Conservation (phyloP, 2,888 invertebrate species). For the Megalurothrips usitatus region DNA sequence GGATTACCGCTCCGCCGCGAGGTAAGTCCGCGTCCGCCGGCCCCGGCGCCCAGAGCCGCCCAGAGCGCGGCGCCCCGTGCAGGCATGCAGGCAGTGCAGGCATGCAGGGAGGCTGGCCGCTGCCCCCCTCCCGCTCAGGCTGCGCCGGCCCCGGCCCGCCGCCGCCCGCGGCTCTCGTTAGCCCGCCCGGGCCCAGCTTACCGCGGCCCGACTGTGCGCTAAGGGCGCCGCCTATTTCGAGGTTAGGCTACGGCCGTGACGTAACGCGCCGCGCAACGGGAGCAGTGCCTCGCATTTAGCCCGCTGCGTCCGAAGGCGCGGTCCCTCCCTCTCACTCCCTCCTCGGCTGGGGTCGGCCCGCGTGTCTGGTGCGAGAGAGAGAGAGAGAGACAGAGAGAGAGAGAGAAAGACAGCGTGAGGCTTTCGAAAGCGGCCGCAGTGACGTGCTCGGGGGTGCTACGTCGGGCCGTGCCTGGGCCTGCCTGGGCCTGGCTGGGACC, state of each 20-base stretch:
- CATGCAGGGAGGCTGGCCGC: not conserved
- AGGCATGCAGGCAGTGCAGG: no score
- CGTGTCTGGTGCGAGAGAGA: not conserved
- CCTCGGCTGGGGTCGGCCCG: not conserved
- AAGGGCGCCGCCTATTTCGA: not conserved
- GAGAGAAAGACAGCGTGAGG: no score
- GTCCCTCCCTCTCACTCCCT: not conserved
- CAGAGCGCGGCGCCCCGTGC: no score
- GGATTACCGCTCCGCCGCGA: not conserved
- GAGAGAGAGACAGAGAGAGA: not conserved
- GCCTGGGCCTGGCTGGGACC: no score
- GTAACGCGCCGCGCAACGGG: not conserved
- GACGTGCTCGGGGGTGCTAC: not conserved
- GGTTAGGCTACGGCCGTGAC: not conserved
- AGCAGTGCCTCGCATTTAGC: constrained; percentile 10
- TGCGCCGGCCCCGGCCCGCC: not conserved
- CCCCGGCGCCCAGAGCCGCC: no score
- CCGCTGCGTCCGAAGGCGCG: not conserved
- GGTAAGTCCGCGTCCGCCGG: not conserved
- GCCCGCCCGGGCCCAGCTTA: not conserved
- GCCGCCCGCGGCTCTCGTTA: not conserved
- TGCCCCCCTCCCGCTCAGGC: not conserved
- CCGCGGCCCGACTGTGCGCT: not conserved
- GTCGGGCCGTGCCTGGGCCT: not conserved
- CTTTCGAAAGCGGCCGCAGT: no score